Conservation (phyloP, 2,797 vertebrate genomes). For the Poeciliopsis paucimaculata region DNA sequence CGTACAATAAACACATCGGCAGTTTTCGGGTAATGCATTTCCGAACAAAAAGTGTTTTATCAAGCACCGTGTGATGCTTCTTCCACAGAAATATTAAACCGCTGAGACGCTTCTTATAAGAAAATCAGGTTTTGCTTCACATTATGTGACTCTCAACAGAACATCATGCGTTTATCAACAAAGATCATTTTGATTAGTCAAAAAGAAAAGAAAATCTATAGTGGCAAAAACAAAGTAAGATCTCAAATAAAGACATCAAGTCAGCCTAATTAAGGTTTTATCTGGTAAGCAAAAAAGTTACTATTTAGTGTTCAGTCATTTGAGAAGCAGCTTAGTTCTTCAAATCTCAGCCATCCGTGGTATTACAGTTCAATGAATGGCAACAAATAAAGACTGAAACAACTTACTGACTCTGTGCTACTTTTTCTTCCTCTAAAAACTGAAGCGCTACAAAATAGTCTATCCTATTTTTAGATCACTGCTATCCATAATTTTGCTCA, state of each 20-base stretch:
- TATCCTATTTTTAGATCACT: background rate
- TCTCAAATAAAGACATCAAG: background rate
- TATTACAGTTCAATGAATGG: background rate
- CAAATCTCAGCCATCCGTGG: background rate
- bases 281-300: background rate
- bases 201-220: background rate
- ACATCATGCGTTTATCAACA: background rate
- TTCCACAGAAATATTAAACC: background rate
- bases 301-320: background rate
- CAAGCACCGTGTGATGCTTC: background rate
- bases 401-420: background rate
- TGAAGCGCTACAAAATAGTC: background rate
- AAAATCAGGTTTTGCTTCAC: background rate
- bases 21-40: background rate
- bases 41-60: background rate
- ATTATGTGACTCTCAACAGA: background rate
- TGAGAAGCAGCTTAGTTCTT: background rate
- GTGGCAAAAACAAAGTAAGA: background rate
- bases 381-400: background rate
- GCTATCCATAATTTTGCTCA: background rate
- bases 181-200: background rate
- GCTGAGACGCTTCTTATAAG: background rate
- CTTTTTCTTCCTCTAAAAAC: background rate
- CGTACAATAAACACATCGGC: background rate
- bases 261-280: background rate